phyloP scores from a whole-genome alignment of 2,888 invertebrate species.

The Athalia rosae region DNA sequence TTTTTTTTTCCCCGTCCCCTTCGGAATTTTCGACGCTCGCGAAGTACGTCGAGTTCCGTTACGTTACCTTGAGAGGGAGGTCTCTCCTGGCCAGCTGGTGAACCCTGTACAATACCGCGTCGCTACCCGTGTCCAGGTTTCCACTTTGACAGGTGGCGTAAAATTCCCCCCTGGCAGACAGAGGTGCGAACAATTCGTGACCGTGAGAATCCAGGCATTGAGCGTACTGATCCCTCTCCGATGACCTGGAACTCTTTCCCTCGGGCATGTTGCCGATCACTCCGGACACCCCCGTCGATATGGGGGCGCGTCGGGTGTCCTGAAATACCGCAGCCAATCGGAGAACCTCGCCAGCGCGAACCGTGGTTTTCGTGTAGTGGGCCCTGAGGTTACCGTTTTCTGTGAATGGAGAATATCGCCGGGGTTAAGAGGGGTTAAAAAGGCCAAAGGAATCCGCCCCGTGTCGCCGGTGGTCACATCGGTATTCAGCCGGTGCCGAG shows the following conservation, averaged over 20 bases:
- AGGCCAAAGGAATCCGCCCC: slow-evolving; percentile 22
- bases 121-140: slow-evolving; percentile 71
- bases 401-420: slow-evolving; percentile 47
- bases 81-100: slow-evolving; percentile 74
- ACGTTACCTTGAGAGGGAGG: slow-evolving; percentile 72
- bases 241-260: slow-evolving; percentile 69
- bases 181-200: slow-evolving; percentile 74
- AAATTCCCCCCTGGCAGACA: slow-evolving; percentile 75
- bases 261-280: slow-evolving; percentile 66
- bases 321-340: slow-evolving; percentile 76
- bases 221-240: slow-evolving; percentile 74
- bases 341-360: slow-evolving; percentile 74
- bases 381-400: slow-evolving; percentile 69
- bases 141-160: slow-evolving; percentile 75
- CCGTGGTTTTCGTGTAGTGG: slow-evolving; percentile 74
- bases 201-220: slow-evolving; percentile 74
- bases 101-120: slow-evolving; percentile 74
- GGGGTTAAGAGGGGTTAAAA: slow-evolving; percentile 23
- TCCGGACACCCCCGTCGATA: slow-evolving; percentile 65
- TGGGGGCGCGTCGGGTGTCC: slow-evolving; percentile 71
- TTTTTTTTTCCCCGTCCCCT: not conserved
- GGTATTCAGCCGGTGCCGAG: slow-evolving; percentile 17
- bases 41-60: not conserved
- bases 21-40: not conserved
- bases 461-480: slow-evolving; percentile 15